Conservation (phyloP, 1,140 invertebrate species). For the Hydropsyche tenuis region DNA sequence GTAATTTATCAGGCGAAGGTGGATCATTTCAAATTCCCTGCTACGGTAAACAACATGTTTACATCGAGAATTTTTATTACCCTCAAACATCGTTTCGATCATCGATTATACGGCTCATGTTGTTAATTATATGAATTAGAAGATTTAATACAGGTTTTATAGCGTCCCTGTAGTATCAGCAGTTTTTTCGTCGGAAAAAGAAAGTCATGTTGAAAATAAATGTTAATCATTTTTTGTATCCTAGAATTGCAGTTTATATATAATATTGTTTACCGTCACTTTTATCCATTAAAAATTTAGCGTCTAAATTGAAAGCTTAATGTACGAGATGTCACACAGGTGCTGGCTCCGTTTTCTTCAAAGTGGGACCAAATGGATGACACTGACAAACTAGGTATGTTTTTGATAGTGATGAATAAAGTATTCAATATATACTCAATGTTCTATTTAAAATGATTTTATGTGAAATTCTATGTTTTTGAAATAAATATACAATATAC, state of each 20-base stretch:
- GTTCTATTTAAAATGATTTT: too few relatives aligned
- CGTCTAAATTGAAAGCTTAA: constrained; percentile 43
- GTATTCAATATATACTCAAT: background rate
- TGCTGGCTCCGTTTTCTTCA: constrained; percentile 61
- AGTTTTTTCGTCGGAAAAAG: background rate
- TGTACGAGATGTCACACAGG: constrained; percentile 60
- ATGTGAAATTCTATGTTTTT: too few relatives aligned
- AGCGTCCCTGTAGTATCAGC: background rate
- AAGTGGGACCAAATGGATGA: constrained; percentile 72
- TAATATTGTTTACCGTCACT: constrained; percentile 22
- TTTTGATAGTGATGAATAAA: constrained; percentile 32
- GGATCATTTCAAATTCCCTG: background rate
- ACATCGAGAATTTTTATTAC: too few relatives aligned
- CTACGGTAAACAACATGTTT: too few relatives aligned
- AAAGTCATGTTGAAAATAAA: background rate
- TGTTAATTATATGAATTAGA: too few relatives aligned
- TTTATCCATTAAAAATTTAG: constrained; percentile 31
- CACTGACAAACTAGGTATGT: constrained; percentile 68
- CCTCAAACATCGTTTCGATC: too few relatives aligned
- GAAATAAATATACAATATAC: too few relatives aligned
- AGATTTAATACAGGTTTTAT: too few relatives aligned
- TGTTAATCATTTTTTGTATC: constrained; percentile 17
- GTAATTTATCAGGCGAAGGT: background rate
- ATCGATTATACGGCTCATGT: too few relatives aligned
- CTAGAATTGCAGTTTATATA: constrained; percentile 25